Evolutionary conservation across 2,888 invertebrate species (phyloP).

Genomic region (Cistogaster globosa): DNA sequence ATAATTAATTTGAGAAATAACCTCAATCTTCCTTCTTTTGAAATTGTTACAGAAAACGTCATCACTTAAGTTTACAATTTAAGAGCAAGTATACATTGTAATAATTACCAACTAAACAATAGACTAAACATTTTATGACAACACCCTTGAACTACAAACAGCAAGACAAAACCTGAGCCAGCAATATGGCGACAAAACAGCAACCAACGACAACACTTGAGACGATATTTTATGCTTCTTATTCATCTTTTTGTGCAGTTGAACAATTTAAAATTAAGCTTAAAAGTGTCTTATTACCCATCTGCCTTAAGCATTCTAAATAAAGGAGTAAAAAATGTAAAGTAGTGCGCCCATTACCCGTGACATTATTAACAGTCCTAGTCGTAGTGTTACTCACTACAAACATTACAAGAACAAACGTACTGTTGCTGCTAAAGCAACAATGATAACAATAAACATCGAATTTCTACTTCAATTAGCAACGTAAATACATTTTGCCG

Average conservation of each 20-base stretch:
- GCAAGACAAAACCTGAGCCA: constrained; percentile 34
- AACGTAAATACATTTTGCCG: constrained; percentile 75
- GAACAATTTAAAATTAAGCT: constrained; percentile 53
- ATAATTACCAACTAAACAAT: constrained; percentile 53
- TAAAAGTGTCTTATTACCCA: constrained; percentile 63
- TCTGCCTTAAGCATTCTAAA: constrained; percentile 24
- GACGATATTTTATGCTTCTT: constrained; percentile 37
- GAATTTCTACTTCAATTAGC: constrained; percentile 75
- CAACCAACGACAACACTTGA: constrained; percentile 55
- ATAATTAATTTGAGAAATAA: too few relatives aligned
- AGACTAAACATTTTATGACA: constrained; percentile 58
- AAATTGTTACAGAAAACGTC: background rate
- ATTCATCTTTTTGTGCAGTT: constrained; percentile 14
- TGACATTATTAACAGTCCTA: constrained; percentile 15
- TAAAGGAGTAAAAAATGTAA: constrained; percentile 20
- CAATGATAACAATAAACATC: constrained; percentile 59
- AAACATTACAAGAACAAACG: background rate
- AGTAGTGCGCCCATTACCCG: constrained; percentile 45
- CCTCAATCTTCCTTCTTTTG: background rate
- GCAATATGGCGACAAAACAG: constrained; percentile 58
- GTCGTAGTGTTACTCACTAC: too few relatives aligned
- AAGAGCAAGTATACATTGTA: constrained; percentile 43
- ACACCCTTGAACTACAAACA: constrained; percentile 55
- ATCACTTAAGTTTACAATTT: constrained; percentile 40
- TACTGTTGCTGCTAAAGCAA: constrained; percentile 31